These are phyloP conservation scores for human (Homo sapiens) DNA, from an alignment of 2,113 vertebrate genomes.

Conservation along the genomic window DNA sequence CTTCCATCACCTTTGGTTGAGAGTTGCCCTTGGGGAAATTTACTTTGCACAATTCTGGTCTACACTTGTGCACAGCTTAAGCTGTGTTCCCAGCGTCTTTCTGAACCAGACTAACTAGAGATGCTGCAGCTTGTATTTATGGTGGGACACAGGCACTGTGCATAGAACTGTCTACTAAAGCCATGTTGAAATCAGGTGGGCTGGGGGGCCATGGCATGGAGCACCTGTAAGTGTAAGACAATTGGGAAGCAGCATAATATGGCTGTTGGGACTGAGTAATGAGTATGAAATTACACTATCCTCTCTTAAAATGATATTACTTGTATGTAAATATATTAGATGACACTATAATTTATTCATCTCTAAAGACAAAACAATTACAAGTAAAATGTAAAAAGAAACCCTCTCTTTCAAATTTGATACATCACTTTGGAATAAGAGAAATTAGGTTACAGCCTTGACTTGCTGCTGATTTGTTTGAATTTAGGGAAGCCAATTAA, in stretches of 20 bases:
- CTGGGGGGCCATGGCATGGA: accelerated
- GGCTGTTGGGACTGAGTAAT: not conserved
- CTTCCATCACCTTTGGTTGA: not conserved
- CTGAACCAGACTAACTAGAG: not conserved
- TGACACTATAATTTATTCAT: not conserved
- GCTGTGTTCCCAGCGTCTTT: not conserved
- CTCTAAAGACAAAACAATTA: constrained; percentile 8
- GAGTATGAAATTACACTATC: not conserved
- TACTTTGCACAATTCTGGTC: not conserved
- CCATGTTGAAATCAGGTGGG: not conserved
- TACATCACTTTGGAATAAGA: not conserved
- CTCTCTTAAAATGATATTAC: not conserved
- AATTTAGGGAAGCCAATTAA: not conserved
- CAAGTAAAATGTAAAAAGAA: not conserved
- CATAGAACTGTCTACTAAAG: not conserved
- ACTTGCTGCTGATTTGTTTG: not conserved
- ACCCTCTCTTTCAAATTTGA: not conserved
- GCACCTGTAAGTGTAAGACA: not conserved
- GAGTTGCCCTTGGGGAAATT: not conserved
- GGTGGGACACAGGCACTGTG: not conserved
- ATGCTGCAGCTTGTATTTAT: not conserved
- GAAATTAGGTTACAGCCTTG: not conserved
- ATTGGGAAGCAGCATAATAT: not conserved
- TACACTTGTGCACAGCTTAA: not conserved
- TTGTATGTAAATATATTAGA: not conserved